Percentiles rank a stretch among this genome's conserved stretches.
Evolutionary conservation across 2,797 vertebrate species (phyloP).

Genomic region (Hapalemur alaotrensis): DNA sequence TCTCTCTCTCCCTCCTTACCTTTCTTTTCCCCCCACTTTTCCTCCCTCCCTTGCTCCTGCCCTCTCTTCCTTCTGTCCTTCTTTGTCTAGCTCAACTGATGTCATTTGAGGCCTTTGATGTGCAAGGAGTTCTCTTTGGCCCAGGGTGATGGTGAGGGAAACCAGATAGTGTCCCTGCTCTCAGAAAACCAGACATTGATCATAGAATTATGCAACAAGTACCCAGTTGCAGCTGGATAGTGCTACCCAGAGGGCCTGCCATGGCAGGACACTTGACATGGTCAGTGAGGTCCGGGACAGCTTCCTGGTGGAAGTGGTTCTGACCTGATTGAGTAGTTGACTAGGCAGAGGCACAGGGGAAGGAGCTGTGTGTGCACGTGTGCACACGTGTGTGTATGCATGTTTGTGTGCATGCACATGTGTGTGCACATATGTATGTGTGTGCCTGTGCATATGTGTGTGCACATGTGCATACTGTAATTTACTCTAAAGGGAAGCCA

Average conservation of each 20-base stretch:
- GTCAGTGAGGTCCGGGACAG: neutral
- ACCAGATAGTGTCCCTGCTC: neutral
- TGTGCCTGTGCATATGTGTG: neutral
- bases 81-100: neutral
- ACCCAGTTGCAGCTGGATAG: neutral
- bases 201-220: neutral
- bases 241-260: neutral
- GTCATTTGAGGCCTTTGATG: neutral
- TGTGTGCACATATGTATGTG: neutral
- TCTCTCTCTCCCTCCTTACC: no score
- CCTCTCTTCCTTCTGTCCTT: neutral
- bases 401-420: no score
- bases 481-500: neutral
- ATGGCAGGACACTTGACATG: neutral
- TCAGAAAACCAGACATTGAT: neutral
- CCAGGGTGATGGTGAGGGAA: neutral
- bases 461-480: neutral
- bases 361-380: neutral
- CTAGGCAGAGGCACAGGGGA: neutral
- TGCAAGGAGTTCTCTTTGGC: neutral
- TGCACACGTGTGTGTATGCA: no score
- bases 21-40: neutral
- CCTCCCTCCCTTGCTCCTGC: rapidly evolving
- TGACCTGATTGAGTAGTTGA: neutral
- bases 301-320: neutral